Percentiles rank a stretch among this genome's conserved stretches.
Evolutionary conservation across 2,797 vertebrate genomes (phyloP).

Genomic region (Rachycentron canadum): DNA sequence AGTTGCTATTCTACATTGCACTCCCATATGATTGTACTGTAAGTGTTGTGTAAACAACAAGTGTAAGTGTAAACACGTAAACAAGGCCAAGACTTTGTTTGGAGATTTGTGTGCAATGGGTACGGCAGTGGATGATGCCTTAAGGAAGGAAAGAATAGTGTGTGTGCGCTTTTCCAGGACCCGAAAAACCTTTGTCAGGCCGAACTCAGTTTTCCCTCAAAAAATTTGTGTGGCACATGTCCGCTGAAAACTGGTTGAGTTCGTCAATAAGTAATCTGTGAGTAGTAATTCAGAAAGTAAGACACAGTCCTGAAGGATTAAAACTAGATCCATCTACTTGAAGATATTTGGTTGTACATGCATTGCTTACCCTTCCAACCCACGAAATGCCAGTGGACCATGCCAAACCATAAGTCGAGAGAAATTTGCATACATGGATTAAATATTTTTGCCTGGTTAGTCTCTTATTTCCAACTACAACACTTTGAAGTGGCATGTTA

Average conservation of each 20-base stretch:
- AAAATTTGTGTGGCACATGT: background rate
- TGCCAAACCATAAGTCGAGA: background rate
- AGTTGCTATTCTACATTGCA: slow-evolving; percentile 6
- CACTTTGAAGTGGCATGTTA: background rate
- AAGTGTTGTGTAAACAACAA: too few relatives aligned
- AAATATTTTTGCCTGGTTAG: background rate
- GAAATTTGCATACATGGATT: background rate
- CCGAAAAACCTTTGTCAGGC: background rate
- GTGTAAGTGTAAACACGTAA: background rate
- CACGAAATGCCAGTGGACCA: background rate
- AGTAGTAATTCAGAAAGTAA: background rate
- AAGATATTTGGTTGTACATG: background rate
- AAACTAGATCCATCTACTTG: background rate
- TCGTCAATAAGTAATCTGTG: too few relatives aligned
- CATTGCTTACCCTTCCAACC: background rate
- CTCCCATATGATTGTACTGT: background rate
- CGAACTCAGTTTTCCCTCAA: background rate
- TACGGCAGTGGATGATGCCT: background rate
- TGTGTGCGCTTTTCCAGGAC: background rate
- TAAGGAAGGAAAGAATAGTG: background rate
- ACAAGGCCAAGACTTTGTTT: background rate
- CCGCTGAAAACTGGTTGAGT: too few relatives aligned
- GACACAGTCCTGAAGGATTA: background rate
- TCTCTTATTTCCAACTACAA: background rate
- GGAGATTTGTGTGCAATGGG: background rate